Evolutionary conservation across 2,113 vertebrate species (phyloP).

Genomic region (Callocephalon fimbriatum): DNA sequence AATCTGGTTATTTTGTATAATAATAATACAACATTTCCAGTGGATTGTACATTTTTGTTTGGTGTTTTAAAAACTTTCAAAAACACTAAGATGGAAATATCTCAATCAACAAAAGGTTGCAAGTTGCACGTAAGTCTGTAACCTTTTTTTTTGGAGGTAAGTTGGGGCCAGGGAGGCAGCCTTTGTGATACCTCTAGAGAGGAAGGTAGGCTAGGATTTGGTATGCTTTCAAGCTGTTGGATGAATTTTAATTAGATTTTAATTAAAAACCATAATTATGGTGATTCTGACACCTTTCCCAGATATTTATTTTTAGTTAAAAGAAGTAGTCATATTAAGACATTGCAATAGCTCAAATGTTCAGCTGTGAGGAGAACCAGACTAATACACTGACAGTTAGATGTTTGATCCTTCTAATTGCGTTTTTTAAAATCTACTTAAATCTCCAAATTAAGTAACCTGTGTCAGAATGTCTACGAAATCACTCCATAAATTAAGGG

Average conservation of each 20-base stretch:
- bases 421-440: background rate
- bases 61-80: background rate
- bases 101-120: background rate
- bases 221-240: background rate
- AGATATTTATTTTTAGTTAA: conserved; percentile 24
- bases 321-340: background rate
- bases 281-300: conserved; percentile 15
- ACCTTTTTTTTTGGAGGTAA: background rate
- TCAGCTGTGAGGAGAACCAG: conserved; percentile 23
- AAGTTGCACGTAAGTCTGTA: background rate
- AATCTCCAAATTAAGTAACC: conserved; percentile 16
- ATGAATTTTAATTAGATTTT: conserved; percentile 17
- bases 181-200: background rate
- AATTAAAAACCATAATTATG: conserved; percentile 39
- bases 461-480: conserved; percentile 3
- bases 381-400: background rate
- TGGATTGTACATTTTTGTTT: background rate
- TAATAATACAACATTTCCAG: background rate
- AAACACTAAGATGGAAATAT: background rate
- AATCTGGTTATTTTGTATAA: background rate
- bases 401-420: conserved; percentile 28
- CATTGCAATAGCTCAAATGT: background rate
- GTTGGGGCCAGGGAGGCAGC: background rate
- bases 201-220: background rate
- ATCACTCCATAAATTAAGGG: conserved; percentile 30